Evolutionary conservation across 1,140 invertebrate genomes (phyloP).

Genomic region (Mylabris phalerata): DNA sequence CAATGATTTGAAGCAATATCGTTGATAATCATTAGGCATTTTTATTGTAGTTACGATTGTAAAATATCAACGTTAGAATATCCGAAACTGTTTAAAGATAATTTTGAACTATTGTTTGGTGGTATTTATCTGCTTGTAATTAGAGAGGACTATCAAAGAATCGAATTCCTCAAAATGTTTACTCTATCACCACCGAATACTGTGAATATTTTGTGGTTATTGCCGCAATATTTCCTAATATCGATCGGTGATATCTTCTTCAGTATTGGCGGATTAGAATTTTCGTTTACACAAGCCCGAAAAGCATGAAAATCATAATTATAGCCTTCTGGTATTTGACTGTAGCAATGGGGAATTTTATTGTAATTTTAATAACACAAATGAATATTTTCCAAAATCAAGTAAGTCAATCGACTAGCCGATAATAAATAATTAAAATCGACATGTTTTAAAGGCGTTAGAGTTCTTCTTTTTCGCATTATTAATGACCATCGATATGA

Average conservation of each 20-base stretch:
- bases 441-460: constrained; percentile 33
- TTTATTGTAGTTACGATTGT: constrained; percentile 32
- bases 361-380: constrained; percentile 71
- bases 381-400: constrained; percentile 58
- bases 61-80: constrained; percentile 22
- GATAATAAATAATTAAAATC: background rate
- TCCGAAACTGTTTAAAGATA: constrained; percentile 17
- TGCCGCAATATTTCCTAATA: constrained; percentile 83
- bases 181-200: constrained; percentile 60
- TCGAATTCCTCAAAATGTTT: constrained; percentile 35
- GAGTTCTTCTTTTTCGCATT: constrained; percentile 41
- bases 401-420: constrained; percentile 42
- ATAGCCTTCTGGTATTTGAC: constrained; percentile 75
- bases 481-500: constrained; percentile 38
- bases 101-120: constrained; percentile 31
- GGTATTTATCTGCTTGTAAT: constrained; percentile 38
- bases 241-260: constrained; percentile 69
- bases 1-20: background rate
- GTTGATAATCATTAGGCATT: background rate
- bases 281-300: constrained; percentile 55
- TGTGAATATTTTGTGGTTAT: constrained; percentile 74
- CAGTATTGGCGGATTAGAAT: constrained; percentile 66
- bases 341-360: constrained; percentile 71
- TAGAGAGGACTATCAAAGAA: constrained; percentile 25
- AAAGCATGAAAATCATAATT: constrained; percentile 69